Percentiles rank a stretch among this genome's conserved stretches.
Evolutionary conservation across 2,113 vertebrate genomes (phyloP).

Genomic region (zebrafish (Danio rerio)): DNA sequence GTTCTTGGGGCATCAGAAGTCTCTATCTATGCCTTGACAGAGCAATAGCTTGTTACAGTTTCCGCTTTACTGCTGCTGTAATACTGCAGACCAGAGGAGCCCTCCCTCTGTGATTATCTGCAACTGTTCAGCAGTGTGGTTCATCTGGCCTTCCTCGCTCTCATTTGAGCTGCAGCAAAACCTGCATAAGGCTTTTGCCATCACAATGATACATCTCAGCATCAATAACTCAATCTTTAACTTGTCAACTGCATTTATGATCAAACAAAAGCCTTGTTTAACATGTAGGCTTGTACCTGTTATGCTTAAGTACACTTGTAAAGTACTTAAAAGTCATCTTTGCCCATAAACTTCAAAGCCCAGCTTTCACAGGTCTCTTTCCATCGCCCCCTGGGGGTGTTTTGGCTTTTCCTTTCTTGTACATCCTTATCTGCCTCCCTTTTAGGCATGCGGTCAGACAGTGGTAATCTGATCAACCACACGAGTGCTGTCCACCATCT

Average conservation of each 20-base stretch:
- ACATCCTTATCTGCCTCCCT: background rate
- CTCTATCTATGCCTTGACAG: slow-evolving; percentile 13
- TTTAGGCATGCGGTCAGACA: slow-evolving; percentile 80
- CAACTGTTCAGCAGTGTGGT: slow-evolving; percentile 47
- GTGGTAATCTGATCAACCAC: slow-evolving; percentile 99
- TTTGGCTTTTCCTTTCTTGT: slow-evolving; percentile 8
- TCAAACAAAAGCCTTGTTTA: slow-evolving; percentile 49
- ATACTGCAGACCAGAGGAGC: slow-evolving; percentile 16
- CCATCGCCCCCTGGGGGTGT: slow-evolving; percentile 4
- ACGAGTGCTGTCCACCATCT: slow-evolving; percentile 96
- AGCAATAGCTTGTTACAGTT: slow-evolving; percentile 28
- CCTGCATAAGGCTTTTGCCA: slow-evolving; percentile 47
- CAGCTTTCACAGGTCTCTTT: slow-evolving; percentile 6
- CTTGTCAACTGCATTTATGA: slow-evolving; percentile 43
- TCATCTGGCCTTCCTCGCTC: slow-evolving; percentile 18
- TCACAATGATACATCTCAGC: slow-evolving; percentile 37
- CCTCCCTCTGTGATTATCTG: slow-evolving; percentile 49
- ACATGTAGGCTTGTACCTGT: slow-evolving; percentile 1
- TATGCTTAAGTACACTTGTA: slow-evolving; percentile 5
- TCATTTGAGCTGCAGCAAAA: slow-evolving; percentile 30
- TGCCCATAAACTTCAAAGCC: background rate
- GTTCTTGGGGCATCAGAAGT: background rate
- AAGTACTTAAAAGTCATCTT: slow-evolving; percentile 1
- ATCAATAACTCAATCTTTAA: slow-evolving; percentile 21
- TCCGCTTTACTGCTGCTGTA: slow-evolving; percentile 31